phyloP scores from a whole-genome alignment of 2,797 vertebrate species.

The Glossophaga mutica region DNA sequence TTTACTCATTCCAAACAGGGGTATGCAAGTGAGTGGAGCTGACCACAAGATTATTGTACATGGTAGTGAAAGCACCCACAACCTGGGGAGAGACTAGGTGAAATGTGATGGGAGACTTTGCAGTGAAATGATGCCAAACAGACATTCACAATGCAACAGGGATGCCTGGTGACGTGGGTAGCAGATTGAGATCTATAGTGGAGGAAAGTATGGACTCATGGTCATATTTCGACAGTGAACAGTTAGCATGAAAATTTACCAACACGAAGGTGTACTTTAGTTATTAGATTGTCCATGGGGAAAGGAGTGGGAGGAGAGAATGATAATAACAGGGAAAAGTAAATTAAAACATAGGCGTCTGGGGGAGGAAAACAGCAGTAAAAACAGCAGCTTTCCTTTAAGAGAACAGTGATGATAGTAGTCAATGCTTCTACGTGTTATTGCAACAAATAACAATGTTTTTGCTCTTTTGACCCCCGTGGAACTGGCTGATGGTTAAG shows the following conservation, averaged over 20 bases:
- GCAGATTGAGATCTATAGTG: neutral
- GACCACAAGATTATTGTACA: neutral
- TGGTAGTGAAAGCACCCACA: neutral
- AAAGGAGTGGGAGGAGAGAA: neutral
- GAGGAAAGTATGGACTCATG: neutral
- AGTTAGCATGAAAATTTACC: neutral
- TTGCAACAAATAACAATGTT: neutral
- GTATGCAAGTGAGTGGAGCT: neutral
- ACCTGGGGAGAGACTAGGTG: neutral
- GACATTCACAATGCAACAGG: neutral
- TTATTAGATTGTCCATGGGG: neutral
- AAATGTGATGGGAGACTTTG: neutral
- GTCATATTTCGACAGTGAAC: neutral
- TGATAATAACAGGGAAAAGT: neutral
- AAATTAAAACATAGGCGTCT: neutral
- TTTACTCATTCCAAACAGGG: neutral
- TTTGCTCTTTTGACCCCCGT: neutral
- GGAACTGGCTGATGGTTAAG: constrained; percentile 49
- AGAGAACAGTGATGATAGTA: neutral
- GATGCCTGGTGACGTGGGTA: neutral
- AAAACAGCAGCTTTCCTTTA: neutral
- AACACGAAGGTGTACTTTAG: neutral
- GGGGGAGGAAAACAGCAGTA: neutral
- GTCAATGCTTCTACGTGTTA: neutral
- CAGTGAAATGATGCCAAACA: neutral